Percentiles rank a stretch among this genome's conserved stretches.
These are phyloP conservation scores for Mythimna impura DNA, from an alignment of 2,888 invertebrate species.

Conservation along the genomic window DNA sequence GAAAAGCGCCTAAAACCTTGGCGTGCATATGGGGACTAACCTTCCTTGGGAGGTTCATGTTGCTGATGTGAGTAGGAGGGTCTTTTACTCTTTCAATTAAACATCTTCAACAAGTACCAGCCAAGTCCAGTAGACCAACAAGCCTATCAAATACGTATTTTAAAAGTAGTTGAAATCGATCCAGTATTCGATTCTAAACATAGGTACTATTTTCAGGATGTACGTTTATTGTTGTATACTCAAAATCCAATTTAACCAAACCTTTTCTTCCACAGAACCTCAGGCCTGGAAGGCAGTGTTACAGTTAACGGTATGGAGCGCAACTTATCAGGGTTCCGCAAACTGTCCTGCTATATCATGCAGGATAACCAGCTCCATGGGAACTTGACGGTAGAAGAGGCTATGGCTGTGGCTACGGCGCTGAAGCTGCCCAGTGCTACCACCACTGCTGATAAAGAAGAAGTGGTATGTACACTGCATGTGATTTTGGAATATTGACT, in stretches of 20 bases:
- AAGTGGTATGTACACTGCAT: constrained; percentile 93
- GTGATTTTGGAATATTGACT: not conserved
- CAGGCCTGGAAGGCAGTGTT: constrained; percentile 95
- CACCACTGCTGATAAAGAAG: constrained; percentile 93
- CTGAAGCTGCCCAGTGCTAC: constrained; percentile 95
- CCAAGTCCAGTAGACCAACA: no score
- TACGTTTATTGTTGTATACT: no score
- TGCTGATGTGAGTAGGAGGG: no score
- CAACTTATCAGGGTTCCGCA: constrained; percentile 96
- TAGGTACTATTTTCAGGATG: no score
- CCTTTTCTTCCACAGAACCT: constrained; percentile 90
- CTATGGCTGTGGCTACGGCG: constrained; percentile 97
- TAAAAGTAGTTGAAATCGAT: no score
- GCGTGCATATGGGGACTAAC: no score
- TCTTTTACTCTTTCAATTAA: no score
- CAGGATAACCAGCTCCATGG: constrained; percentile 98
- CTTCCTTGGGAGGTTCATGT: no score
- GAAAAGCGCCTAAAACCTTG: no score
- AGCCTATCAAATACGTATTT: no score
- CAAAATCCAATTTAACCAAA: constrained; percentile 4
- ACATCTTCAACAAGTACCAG: no score
- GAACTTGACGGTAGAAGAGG: constrained; percentile 97
- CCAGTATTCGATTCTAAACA: no score
- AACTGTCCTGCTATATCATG: constrained; percentile 99
- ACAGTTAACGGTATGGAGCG: constrained; percentile 96